Evolutionary conservation across 2,888 invertebrate species (phyloP).

Genomic region (Aleiodes alternator): DNA sequence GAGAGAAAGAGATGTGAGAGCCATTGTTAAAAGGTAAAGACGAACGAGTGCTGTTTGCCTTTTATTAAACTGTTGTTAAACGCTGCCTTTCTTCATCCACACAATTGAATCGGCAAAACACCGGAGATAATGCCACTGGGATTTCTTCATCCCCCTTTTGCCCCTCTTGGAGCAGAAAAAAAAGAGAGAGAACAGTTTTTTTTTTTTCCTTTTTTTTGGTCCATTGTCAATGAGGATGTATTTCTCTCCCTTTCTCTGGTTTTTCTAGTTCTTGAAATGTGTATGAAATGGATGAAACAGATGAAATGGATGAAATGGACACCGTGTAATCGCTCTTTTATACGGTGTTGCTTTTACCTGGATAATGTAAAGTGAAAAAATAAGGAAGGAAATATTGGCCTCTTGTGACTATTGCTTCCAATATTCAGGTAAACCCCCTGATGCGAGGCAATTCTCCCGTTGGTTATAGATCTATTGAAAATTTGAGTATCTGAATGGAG

Average conservation of each 20-base stretch:
- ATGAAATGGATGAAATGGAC: constrained; percentile 66
- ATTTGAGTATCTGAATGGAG: background rate
- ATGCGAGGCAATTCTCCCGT: constrained; percentile 4
- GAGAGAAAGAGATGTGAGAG: constrained; percentile 31
- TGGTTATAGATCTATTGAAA: background rate
- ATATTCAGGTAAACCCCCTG: constrained; percentile 18
- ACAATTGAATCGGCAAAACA: constrained; percentile 75
- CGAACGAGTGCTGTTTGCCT: constrained; percentile 70
- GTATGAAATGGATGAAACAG: too few relatives aligned
- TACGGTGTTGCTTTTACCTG: constrained; percentile 52
- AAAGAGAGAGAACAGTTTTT: constrained; percentile 23
- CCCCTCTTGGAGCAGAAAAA: constrained; percentile 21
- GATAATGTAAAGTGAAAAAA: constrained; percentile 11
- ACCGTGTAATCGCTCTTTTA: constrained; percentile 72
- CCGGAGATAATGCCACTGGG: constrained; percentile 70
- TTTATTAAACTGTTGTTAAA: constrained; percentile 76
- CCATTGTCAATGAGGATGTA: constrained; percentile 22
- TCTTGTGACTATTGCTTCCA: constrained; percentile 46
- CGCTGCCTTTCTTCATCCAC: constrained; percentile 72
- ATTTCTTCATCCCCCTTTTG: background rate
- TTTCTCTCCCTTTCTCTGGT: constrained; percentile 38
- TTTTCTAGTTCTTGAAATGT: constrained; percentile 50
- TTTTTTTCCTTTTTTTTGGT: background rate
- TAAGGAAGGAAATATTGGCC: constrained; percentile 26
- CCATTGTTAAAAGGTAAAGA: constrained; percentile 34